phyloP scores from a whole-genome alignment of 2,113 vertebrate genomes.

The Fulmarus glacialis region DNA sequence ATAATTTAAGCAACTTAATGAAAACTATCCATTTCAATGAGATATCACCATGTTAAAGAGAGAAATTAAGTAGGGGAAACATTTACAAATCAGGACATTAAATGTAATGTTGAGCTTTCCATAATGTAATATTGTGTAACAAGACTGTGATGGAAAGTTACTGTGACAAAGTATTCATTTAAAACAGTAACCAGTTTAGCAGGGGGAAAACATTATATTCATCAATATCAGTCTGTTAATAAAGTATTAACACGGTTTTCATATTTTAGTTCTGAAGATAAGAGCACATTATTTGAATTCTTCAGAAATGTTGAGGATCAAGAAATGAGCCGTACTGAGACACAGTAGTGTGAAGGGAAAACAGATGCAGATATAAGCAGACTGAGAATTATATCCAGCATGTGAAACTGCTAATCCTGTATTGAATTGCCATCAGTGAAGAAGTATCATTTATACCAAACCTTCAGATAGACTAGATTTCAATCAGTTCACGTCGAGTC shows the following conservation, averaged over 20 bases:
- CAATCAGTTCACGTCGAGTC: not conserved
- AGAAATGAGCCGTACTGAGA: not conserved
- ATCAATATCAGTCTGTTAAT: not conserved
- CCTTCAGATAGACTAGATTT: not conserved
- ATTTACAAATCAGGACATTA: constrained; percentile 19
- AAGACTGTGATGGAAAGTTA: not conserved
- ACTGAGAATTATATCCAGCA: not conserved
- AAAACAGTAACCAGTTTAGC: not conserved
- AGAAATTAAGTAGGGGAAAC: not conserved
- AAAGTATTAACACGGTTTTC: not conserved
- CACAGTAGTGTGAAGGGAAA: not conserved
- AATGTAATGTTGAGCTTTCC: not conserved
- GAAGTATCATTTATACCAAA: not conserved
- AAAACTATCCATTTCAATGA: constrained; percentile 42
- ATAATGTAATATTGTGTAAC: not conserved
- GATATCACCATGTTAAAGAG: not conserved
- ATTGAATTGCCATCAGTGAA: not conserved
- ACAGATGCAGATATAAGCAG: not conserved
- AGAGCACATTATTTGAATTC: not conserved
- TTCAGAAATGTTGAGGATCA: not conserved
- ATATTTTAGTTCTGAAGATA: not conserved
- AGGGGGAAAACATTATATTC: not conserved
- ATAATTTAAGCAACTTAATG: constrained; percentile 24
- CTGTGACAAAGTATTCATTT: not conserved
- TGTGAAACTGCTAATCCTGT: not conserved